phyloP scores from a whole-genome alignment of 1,140 invertebrate species.

The Macrosteles quadrilineatus region DNA sequence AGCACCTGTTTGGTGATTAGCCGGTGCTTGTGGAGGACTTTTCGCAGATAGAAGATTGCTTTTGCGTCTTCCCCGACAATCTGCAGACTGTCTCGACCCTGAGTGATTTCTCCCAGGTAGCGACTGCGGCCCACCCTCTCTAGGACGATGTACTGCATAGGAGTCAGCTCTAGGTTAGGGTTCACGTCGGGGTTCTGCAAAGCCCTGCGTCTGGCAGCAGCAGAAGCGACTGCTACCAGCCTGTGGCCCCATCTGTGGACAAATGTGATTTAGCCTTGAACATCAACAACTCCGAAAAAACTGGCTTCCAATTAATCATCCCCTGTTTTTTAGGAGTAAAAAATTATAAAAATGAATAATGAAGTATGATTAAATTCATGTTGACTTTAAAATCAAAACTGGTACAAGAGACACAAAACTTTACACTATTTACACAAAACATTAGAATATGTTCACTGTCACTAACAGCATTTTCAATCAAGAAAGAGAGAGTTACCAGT shows the following conservation, averaged over 20 bases:
- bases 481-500: too few relatives aligned
- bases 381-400: neutral
- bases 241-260: conserved; percentile 56
- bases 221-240: conserved; percentile 73
- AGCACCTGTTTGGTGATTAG: conserved; percentile 65
- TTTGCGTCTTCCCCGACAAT: conserved; percentile 61
- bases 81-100: conserved; percentile 61
- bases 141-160: conserved; percentile 69
- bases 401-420: too few relatives aligned
- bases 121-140: conserved; percentile 76
- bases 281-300: neutral
- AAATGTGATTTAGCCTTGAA: neutral
- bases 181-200: conserved; percentile 57
- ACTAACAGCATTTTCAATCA: too few relatives aligned
- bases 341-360: neutral
- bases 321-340: neutral
- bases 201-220: conserved; percentile 59
- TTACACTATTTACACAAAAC: too few relatives aligned
- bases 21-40: conserved; percentile 59
- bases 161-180: conserved; percentile 57
- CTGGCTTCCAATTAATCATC: neutral
- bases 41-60: conserved; percentile 66
- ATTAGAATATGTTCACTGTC: too few relatives aligned
- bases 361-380: neutral
- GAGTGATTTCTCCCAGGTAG: conserved; percentile 68